Conservation (phyloP, 2,113 vertebrate genomes). For the Pseudolaguvia tuberculata region DNA sequence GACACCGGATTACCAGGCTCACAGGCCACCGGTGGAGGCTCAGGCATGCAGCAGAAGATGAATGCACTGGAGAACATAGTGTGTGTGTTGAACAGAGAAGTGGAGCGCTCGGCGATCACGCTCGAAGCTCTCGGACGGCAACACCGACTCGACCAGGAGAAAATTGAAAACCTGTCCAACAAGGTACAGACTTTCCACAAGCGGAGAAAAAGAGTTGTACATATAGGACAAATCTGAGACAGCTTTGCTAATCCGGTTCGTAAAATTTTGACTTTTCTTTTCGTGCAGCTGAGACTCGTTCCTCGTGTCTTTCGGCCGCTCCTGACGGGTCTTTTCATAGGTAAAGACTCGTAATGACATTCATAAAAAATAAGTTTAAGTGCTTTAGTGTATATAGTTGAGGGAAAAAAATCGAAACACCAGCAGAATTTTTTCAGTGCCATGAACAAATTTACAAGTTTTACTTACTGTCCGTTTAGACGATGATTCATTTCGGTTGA, state of each 20-base stretch:
- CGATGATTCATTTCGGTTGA: neutral
- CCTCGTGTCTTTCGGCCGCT: slow-evolving; percentile 4
- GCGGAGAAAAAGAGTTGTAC: neutral
- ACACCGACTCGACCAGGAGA: slow-evolving; percentile 88
- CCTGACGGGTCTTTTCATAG: slow-evolving; percentile 31
- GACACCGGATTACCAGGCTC: slow-evolving; percentile 67
- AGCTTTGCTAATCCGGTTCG: neutral
- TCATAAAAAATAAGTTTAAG: neutral
- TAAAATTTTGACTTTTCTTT: slow-evolving; percentile 32
- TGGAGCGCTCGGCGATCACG: slow-evolving; percentile 81
- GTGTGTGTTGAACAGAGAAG: slow-evolving; percentile 90
- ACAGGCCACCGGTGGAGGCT: slow-evolving; percentile 65
- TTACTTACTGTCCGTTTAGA: no score
- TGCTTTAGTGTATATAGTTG: neutral
- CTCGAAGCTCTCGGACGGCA: slow-evolving; percentile 83
- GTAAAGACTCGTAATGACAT: slow-evolving; percentile 16
- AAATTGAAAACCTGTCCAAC: slow-evolving; percentile 80
- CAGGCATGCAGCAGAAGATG: slow-evolving; percentile 78
- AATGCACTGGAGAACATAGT: slow-evolving; percentile 93
- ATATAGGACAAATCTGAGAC: slow-evolving; percentile 3
- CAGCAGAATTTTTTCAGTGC: neutral
- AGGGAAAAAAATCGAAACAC: slow-evolving; percentile 37
- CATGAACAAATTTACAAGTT: neutral
- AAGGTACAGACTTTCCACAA: slow-evolving; percentile 70
- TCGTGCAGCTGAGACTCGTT: slow-evolving; percentile 31